Evolutionary conservation across 2,113 vertebrate genomes (phyloP).

Genomic region (Sebastes fasciatus): DNA sequence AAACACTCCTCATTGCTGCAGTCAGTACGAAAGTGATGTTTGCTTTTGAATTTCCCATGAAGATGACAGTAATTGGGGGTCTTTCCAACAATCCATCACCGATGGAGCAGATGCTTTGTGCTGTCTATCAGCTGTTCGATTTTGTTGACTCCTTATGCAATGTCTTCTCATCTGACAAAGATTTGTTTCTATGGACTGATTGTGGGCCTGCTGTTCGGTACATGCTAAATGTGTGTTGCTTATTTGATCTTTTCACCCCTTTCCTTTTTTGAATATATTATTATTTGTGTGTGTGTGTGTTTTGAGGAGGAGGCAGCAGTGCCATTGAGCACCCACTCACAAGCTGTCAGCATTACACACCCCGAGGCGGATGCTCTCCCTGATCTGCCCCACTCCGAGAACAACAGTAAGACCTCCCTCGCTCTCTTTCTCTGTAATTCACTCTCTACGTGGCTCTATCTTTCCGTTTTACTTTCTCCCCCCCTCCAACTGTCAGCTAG

Average conservation of each 20-base stretch:
- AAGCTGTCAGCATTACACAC: conserved; percentile 67
- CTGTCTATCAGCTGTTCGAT: conserved; percentile 33
- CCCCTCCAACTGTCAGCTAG: conserved; percentile 14
- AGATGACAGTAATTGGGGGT: conserved; percentile 38
- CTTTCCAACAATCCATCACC: conserved; percentile 31
- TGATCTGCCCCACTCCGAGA: conserved; percentile 75
- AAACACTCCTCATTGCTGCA: conserved; percentile 6
- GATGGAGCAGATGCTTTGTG: conserved; percentile 45
- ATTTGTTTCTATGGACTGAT: conserved; percentile 33
- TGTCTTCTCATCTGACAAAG: conserved; percentile 21
- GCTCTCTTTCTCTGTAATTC: neutral
- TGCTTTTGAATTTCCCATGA: conserved; percentile 34
- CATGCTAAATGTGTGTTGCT: conserved; percentile 31
- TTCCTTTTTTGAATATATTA: conserved; percentile 37
- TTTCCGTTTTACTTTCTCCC: conserved; percentile 26
- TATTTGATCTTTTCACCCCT: conserved; percentile 49
- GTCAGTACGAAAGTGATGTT: conserved; percentile 19
- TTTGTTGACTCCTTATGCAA: conserved; percentile 19
- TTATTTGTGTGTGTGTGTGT: conserved; percentile 23
- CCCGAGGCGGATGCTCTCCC: conserved; percentile 68
- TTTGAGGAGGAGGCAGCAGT: conserved; percentile 66
- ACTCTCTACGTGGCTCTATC: neutral
- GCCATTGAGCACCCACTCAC: conserved; percentile 76
- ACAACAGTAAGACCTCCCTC: conserved; percentile 72
- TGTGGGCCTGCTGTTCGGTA: conserved; percentile 32